A percentile compares a stretch with the other conserved stretches of the same genome.
Conservation (phyloP, 53 echinoderm and acorn worm species). For the Glandiceps talaboti region DNA sequence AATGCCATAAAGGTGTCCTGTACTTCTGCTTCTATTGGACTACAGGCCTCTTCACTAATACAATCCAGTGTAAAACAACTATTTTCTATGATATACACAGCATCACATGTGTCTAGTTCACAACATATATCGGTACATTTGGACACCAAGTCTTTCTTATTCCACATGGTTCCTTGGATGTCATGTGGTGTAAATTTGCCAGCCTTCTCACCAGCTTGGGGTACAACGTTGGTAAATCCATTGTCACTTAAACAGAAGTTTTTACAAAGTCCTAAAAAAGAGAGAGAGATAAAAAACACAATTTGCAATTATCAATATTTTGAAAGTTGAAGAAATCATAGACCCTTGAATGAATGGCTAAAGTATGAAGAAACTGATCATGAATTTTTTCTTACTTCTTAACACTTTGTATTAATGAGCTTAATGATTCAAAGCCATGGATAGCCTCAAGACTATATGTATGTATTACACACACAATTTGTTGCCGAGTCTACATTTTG, state of each 20-base stretch:
- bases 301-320: no score
- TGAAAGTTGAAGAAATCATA: no score
- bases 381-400: no score
- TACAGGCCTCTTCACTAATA: neutral
- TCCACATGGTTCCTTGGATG: no score
- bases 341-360: no score
- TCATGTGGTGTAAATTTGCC: neutral
- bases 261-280: neutral
- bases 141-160: slow-evolving; percentile 4
- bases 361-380: no score
- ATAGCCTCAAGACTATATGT: no score
- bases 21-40: neutral
- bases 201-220: neutral
- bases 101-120: slow-evolving; percentile 8
- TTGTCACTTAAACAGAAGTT: neutral
- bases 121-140: slow-evolving; percentile 20
- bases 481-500: no score
- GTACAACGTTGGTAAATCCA: neutral
- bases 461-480: no score
- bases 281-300: no score
- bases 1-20: neutral
- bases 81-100: slow-evolving; percentile 17
- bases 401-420: no score
- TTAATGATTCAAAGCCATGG: no score
- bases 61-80: slow-evolving; percentile 21